Evolutionary conservation across 2,888 invertebrate species (phyloP).

Genomic region (Tridacna gigas): DNA sequence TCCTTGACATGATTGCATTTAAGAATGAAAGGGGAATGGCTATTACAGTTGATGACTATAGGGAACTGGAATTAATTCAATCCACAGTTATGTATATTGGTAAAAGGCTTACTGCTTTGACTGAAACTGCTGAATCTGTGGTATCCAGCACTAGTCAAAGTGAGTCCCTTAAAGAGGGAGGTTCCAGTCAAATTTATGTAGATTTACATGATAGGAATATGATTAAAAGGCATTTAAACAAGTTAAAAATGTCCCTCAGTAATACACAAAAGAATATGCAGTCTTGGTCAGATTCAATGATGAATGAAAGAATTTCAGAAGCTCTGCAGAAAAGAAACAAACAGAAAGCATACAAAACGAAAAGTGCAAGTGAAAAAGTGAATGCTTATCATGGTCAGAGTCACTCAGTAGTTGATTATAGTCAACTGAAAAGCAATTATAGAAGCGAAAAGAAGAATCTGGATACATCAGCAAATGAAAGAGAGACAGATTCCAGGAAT

Average conservation of each 20-base stretch:
- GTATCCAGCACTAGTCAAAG: background rate
- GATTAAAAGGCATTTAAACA: background rate
- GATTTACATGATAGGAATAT: slow-evolving; percentile 17
- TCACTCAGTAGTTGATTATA: too few species aligned
- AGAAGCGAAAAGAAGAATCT: background rate
- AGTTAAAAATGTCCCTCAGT: background rate
- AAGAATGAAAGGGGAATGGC: slow-evolving; percentile 18
- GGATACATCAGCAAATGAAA: background rate
- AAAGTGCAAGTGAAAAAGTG: too few species aligned
- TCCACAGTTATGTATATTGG: slow-evolving; percentile 17
- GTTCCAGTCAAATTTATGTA: slow-evolving; percentile 6
- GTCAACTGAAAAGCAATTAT: background rate
- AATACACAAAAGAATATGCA: background rate
- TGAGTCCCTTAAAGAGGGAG: slow-evolving; percentile 11
- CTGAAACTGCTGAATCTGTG: background rate
- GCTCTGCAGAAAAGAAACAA: too few species aligned
- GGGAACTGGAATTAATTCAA: slow-evolving; percentile 37
- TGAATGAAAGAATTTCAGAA: background rate
- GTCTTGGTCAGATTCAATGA: slow-evolving; percentile 6
- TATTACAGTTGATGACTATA: slow-evolving; percentile 41
- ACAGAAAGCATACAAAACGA: too few species aligned
- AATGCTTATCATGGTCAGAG: too few species aligned
- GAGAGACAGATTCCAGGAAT: background rate
- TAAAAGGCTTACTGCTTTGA: background rate
- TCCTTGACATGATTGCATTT: slow-evolving; percentile 23